Conservation (phyloP, 2,113 vertebrate genomes). For the Alethe diademata region DNA sequence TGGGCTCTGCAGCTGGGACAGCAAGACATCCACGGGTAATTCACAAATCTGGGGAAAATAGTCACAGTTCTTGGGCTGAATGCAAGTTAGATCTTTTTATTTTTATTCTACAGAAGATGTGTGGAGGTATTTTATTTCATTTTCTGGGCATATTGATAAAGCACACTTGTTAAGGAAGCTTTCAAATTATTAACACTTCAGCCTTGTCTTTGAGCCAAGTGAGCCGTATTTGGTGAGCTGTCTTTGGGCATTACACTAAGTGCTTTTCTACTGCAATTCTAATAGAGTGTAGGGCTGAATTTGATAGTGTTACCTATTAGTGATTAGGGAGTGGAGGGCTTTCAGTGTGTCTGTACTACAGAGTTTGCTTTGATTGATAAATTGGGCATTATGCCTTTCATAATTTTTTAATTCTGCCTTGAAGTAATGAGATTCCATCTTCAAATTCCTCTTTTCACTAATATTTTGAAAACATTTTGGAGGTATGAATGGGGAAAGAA, state of each 20-base stretch:
- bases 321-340: constrained; percentile 13
- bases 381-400: neutral
- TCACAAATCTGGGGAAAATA: neutral
- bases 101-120: neutral
- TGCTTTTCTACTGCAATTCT: constrained; percentile 11
- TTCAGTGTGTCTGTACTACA: neutral
- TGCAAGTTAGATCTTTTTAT: no score
- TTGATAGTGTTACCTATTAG: constrained; percentile 16
- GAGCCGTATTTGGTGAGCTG: neutral
- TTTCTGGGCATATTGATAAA: neutral
- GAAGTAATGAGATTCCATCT: neutral
- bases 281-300: constrained; percentile 7
- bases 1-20: neutral
- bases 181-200: neutral
- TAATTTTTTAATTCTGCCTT: neutral
- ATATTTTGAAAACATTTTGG: neutral
- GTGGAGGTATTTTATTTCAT: neutral
- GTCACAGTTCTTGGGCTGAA: neutral
- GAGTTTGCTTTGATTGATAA: constrained; percentile 12
- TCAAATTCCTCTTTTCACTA: neutral
- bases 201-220: neutral
- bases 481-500: neutral
- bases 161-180: neutral
- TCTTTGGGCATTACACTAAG: constrained; percentile 11
- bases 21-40: neutral